Evolutionary conservation across 1,140 invertebrate genomes (phyloP).

Genomic region (Papilio aristodemus): DNA sequence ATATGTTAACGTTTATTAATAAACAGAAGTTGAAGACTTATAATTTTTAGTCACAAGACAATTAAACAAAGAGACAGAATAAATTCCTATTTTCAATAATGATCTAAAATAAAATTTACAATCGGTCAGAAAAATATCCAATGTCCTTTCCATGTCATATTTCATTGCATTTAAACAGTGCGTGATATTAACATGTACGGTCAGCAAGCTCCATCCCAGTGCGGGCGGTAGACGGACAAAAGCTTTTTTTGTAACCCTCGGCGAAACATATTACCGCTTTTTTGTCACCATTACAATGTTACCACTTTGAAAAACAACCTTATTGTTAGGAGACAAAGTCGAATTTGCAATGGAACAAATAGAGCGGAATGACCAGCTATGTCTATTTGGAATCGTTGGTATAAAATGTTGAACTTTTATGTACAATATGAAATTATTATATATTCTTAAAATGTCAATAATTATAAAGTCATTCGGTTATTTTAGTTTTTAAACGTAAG

Average conservation of each 20-base stretch:
- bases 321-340: conserved; percentile 25
- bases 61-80: too few species aligned
- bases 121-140: conserved; percentile 11
- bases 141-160: background rate
- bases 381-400: conserved; percentile 53
- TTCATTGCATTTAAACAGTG: conserved; percentile 15
- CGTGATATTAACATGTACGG: conserved; percentile 48
- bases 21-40: too few species aligned
- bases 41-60: too few species aligned
- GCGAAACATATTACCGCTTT: conserved; percentile 21
- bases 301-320: conserved; percentile 33
- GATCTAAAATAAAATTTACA: too few species aligned
- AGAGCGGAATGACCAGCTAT: conserved; percentile 29
- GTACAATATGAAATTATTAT: too few species aligned
- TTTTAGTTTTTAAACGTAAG: too few species aligned
- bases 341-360: conserved; percentile 32
- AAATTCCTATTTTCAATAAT: too few species aligned
- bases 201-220: conserved; percentile 72
- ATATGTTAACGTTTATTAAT: too few species aligned
- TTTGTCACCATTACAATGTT: background rate
- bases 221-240: conserved; percentile 60
- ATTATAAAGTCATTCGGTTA: too few species aligned
- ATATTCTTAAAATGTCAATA: too few species aligned
- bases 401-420: background rate
- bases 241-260: conserved; percentile 49